phyloP scores from a whole-genome alignment of 2,113 vertebrate genomes.

The Pachycephala philippinensis region DNA sequence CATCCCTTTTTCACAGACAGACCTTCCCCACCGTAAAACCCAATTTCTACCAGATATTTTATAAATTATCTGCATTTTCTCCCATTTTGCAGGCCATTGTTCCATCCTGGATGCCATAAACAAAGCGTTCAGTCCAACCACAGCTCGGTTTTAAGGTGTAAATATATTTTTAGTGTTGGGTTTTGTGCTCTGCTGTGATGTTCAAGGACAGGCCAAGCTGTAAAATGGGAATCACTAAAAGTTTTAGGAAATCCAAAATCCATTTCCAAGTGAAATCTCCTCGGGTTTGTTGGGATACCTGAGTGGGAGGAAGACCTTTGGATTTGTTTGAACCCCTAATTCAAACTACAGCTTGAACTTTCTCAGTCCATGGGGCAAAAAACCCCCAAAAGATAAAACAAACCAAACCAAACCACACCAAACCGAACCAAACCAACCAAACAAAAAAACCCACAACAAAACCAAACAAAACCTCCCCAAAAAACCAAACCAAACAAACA shows the following conservation, averaged over 20 bases:
- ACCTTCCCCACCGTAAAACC: not conserved
- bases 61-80: not conserved
- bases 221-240: not conserved
- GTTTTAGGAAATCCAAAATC: not conserved
- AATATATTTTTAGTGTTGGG: not conserved
- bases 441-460: not conserved
- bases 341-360: constrained; percentile 1
- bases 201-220: not conserved
- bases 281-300: constrained; percentile 3
- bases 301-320: not conserved
- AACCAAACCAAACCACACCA: not conserved
- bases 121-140: not conserved
- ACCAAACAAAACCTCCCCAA: fast-evolving
- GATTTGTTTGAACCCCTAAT: constrained; percentile 3
- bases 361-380: too few relatives aligned
- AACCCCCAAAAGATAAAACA: too few relatives aligned
- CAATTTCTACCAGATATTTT: not conserved
- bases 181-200: not conserved
- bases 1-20: not conserved
- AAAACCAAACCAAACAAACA: not conserved
- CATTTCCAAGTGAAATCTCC: not conserved
- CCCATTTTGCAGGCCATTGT: not conserved
- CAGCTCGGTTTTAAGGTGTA: not conserved
- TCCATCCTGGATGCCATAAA: not conserved
- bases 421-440: not conserved